These are phyloP conservation scores for Peromyscus aztecus DNA, from an alignment of 2,797 vertebrate species.

Conservation along the genomic window DNA sequence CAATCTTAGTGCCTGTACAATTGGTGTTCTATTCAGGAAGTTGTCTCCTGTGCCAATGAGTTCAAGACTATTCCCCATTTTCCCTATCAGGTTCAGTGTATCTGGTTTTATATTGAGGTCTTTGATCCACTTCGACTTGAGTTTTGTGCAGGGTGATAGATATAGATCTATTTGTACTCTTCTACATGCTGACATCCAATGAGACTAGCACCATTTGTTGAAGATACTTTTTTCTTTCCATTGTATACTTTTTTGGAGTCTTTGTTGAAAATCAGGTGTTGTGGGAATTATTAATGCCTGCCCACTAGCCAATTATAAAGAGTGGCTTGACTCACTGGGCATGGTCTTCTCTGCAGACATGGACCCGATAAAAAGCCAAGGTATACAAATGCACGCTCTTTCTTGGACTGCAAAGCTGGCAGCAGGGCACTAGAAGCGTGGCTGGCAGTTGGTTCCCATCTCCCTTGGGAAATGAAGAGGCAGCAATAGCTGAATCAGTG, in stretches of 20 bases:
- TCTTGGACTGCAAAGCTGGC: no score
- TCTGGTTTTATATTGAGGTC: neutral
- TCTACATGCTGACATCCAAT: neutral
- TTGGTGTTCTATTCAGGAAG: neutral
- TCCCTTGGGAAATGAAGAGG: no score
- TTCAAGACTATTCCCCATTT: neutral
- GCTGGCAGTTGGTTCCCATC: no score
- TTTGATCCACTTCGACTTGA: neutral
- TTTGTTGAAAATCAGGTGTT: neutral
- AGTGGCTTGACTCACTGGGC: no score
- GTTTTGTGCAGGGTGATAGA: neutral
- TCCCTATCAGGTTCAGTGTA: neutral
- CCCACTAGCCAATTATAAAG: no score
- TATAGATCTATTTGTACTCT: neutral
- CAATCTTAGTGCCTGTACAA: neutral
- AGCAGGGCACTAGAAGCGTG: no score
- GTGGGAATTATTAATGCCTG: no score
- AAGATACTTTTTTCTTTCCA: neutral
- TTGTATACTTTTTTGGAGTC: neutral
- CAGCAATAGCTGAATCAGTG: no score
- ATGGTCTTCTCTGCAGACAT: no score
- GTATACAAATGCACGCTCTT: no score
- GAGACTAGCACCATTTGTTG: neutral
- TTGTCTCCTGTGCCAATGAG: neutral
- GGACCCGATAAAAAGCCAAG: no score